A percentile compares a stretch with the other conserved stretches of the same genome.
These are phyloP conservation scores for Puffinus mauretanicus DNA, from an alignment of 2,113 vertebrate species.

Conservation along the genomic window DNA sequence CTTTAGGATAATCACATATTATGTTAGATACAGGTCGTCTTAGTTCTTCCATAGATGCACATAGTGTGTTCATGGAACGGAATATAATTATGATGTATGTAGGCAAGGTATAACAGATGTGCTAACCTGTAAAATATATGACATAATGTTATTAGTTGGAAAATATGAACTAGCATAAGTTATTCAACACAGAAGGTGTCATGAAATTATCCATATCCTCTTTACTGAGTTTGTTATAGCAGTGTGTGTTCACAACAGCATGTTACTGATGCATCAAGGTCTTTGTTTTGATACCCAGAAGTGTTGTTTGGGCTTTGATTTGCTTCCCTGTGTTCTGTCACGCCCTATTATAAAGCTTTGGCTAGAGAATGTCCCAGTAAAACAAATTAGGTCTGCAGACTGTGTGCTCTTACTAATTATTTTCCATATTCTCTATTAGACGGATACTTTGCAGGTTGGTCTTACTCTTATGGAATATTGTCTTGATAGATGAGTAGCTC, in stretches of 20 bases:
- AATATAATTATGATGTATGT: background rate
- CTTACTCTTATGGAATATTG: constrained; percentile 38
- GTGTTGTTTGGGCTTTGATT: constrained; percentile 29
- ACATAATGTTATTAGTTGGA: constrained; percentile 20
- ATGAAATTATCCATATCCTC: background rate
- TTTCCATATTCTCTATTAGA: constrained; percentile 3
- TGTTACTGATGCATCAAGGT: background rate
- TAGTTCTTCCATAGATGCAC: background rate
- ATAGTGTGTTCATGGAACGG: background rate
- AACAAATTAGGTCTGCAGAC: background rate
- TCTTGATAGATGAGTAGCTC: constrained; percentile 60
- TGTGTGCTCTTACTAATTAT: constrained; percentile 38
- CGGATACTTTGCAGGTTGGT: constrained; percentile 23
- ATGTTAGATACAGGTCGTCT: background rate
- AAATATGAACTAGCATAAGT: background rate
- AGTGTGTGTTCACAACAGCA: background rate
- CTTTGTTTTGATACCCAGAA: constrained; percentile 12
- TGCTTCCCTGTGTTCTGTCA: background rate
- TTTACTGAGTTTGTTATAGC: background rate
- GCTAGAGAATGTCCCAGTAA: background rate
- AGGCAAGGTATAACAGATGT: background rate
- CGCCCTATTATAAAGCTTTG: background rate
- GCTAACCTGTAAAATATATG: background rate
- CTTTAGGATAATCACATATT: background rate
- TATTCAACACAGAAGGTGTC: constrained; percentile 16